These are phyloP conservation scores for Pseudomyrmex cubaensis DNA, from an alignment of 1,140 invertebrate genomes.

Conservation along the genomic window DNA sequence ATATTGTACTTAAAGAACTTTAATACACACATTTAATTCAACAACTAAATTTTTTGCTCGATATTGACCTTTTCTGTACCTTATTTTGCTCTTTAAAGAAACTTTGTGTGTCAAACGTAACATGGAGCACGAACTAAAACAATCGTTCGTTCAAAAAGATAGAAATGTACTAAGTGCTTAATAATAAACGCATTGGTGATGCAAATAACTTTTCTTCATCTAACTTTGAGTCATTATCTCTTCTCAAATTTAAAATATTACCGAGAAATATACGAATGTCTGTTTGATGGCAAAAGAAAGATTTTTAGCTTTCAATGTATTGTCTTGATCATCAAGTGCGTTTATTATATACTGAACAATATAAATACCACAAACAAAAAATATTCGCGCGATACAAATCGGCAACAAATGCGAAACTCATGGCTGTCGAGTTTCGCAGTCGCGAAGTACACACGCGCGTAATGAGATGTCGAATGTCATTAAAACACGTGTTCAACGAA, in stretches of 20 bases:
- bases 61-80: too few species aligned
- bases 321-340: background rate
- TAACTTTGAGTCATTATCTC: too few species aligned
- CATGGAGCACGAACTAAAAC: background rate
- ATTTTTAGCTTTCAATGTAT: background rate
- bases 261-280: too few species aligned
- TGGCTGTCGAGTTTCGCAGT: slow-evolving; percentile 75
- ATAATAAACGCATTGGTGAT: background rate
- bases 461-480: background rate
- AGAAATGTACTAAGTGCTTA: background rate
- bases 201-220: background rate
- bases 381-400: background rate
- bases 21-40: too few species aligned
- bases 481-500: background rate
- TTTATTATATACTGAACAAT: background rate
- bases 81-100: background rate
- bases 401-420: slow-evolving; percentile 64
- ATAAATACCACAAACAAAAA: background rate
- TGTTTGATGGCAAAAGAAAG: background rate
- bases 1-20: too few species aligned
- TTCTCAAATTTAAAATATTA: background rate
- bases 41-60: too few species aligned
- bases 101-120: background rate
- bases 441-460: background rate
- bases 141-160: background rate